Evolutionary conservation across 2,797 vertebrate genomes (phyloP).

Genomic region (Leptodactylus fallax): DNA sequence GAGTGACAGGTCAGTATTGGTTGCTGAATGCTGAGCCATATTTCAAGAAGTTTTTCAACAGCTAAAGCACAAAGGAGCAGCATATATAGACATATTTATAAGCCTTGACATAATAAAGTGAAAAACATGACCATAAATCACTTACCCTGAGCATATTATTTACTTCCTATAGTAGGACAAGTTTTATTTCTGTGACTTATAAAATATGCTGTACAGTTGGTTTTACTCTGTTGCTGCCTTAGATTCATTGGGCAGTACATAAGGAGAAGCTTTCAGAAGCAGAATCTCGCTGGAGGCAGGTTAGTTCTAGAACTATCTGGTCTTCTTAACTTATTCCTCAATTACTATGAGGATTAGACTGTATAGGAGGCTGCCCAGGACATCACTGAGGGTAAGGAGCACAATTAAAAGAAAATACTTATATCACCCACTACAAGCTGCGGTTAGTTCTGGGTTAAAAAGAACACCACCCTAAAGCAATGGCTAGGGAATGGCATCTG

Average conservation of each 20-base stretch:
- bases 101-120: slow-evolving; percentile 37
- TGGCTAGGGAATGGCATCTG: no score
- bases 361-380: no score
- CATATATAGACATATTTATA: slow-evolving; percentile 23
- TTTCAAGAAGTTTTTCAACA: not conserved
- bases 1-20: not conserved
- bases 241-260: not conserved
- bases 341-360: not conserved
- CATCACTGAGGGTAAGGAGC: no score
- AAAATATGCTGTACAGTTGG: not conserved
- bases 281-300: no score
- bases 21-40: not conserved
- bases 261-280: not conserved
- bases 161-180: slow-evolving; percentile 17
- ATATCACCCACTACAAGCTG: no score
- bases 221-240: not conserved
- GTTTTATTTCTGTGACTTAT: not conserved
- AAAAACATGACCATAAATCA: slow-evolving; percentile 17
- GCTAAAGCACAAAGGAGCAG: not conserved
- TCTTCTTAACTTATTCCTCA: no score
- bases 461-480: no score
- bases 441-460: no score
- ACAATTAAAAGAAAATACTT: no score
- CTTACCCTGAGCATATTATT: not conserved
- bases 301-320: no score